These are phyloP conservation scores for Piliocolobus tephrosceles DNA, from an alignment of 2,113 vertebrate genomes.

Conservation along the genomic window DNA sequence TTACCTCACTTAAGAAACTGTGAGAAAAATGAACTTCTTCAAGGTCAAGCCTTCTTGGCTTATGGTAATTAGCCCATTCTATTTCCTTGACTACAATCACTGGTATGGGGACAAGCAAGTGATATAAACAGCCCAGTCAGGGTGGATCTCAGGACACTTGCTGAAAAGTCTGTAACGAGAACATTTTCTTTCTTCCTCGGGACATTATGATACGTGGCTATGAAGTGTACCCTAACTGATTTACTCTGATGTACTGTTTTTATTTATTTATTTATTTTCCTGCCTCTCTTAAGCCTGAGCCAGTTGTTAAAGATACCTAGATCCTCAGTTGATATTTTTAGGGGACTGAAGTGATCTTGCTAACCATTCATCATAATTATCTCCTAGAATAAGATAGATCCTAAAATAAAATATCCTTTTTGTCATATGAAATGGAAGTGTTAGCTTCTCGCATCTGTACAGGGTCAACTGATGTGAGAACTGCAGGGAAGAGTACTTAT, in stretches of 20 bases:
- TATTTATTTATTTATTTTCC: neutral
- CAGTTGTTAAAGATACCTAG: neutral
- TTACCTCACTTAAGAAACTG: neutral
- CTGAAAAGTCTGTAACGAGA: neutral
- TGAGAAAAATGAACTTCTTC: neutral
- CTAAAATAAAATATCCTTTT: neutral
- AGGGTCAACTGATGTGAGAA: neutral
- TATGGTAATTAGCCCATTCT: neutral
- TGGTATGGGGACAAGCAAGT: neutral
- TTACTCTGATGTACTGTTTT: neutral
- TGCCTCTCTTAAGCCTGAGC: neutral
- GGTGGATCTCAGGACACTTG: neutral
- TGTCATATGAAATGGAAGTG: conserved; percentile 14
- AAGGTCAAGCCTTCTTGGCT: neutral
- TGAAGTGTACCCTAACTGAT: neutral
- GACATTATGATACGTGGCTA: neutral
- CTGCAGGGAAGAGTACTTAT: neutral
- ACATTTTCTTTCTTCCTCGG: neutral
- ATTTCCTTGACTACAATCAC: neutral
- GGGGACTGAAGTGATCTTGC: neutral
- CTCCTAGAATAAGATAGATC: neutral
- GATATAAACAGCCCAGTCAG: neutral
- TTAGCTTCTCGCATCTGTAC: neutral
- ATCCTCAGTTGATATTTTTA: neutral
- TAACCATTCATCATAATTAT: neutral